Conservation (phyloP, 2,888 invertebrate species). For the Callinectes sapidus region DNA sequence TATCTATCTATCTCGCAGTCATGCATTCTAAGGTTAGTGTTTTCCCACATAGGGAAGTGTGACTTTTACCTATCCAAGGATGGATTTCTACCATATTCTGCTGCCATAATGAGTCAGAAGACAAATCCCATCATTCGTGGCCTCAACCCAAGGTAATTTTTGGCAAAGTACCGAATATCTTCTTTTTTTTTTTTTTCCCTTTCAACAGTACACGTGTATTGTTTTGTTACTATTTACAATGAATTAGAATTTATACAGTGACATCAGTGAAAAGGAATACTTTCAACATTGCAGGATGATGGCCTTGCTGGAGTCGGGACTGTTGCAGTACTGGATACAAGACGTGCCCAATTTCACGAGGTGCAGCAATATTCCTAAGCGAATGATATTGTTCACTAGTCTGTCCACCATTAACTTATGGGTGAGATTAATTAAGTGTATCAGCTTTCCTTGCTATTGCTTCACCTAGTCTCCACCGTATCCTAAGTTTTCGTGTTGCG, state of each 20-base stretch:
- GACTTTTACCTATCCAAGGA: conserved; percentile 6
- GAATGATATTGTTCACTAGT: not conserved
- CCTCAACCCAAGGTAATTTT: conserved; percentile 10
- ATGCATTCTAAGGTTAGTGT: not conserved
- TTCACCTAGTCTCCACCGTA: not conserved
- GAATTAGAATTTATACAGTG: not conserved
- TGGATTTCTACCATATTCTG: not conserved
- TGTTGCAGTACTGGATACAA: not conserved
- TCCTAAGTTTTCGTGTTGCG: not conserved
- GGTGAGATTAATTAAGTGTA: not conserved
- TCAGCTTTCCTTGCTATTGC: not conserved
- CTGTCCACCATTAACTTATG: not conserved
- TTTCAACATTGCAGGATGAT: not conserved
- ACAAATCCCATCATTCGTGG: conserved; percentile 17
- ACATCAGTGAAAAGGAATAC: not conserved
- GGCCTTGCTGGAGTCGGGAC: conserved; percentile 23
- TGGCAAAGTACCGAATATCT: not conserved
- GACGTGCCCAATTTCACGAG: conserved; percentile 20
- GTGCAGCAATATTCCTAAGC: conserved; percentile 11
- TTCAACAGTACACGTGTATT: not conserved
- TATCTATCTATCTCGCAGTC: not conserved
- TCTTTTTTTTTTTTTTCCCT: not conserved
- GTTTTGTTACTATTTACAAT: not conserved
- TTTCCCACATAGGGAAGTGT: not conserved
- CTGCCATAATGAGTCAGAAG: conserved; percentile 4